Base-by-base conservation (phyloP, 2,113 vertebrate species). In the Amblyornis subalaris region DNA sequence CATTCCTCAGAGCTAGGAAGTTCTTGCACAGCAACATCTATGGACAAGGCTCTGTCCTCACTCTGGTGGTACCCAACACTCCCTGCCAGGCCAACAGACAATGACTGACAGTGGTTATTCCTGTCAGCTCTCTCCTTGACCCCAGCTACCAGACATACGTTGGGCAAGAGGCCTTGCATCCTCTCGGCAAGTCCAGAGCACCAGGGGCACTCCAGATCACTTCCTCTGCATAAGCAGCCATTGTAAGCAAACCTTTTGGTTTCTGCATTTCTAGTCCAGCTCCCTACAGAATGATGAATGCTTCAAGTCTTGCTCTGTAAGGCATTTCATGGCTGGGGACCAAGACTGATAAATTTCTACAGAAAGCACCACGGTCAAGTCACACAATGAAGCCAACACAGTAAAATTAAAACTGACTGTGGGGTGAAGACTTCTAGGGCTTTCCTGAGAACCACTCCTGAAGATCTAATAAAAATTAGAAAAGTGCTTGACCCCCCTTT, bases 141-240 rank as follows among this genome's bases (percentile, higher is more conserved):
- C 5, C 53, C 69, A 83, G 6, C 24, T 31, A 38, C 14, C 35
- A 35, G 18, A 60, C 6, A 19, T 8, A 35, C 9, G 19, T 61
- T 31, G 65, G 7, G 12, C 44, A 71, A 69, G 48, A 87, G 31
- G 48, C 33, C 25, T 35, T 48, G 38, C 40, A 78, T 45, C 7
- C 15, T 15, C 24, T 31, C 2, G 1, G 28, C 2, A 3, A 22
- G 55, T 21, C 31, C 8, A 1, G 60, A 6, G 5, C n/a, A n/a
- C 25, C 19, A 6, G 28, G 11, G 28, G 23, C 51, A 45, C 24
- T 36, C 53, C 24, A 67, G 60, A 21, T 45, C 2, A 2, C 25
- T 45, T 72, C 6, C 36, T 61, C 85, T 5, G 1, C 26, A 40
- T 44, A n/a, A 74, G 57, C 82, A 85, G n/a, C 22, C 29, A 33